Evolutionary conservation across 2,797 vertebrate species (phyloP).

Genomic region (Aplochiton taeniatus): DNA sequence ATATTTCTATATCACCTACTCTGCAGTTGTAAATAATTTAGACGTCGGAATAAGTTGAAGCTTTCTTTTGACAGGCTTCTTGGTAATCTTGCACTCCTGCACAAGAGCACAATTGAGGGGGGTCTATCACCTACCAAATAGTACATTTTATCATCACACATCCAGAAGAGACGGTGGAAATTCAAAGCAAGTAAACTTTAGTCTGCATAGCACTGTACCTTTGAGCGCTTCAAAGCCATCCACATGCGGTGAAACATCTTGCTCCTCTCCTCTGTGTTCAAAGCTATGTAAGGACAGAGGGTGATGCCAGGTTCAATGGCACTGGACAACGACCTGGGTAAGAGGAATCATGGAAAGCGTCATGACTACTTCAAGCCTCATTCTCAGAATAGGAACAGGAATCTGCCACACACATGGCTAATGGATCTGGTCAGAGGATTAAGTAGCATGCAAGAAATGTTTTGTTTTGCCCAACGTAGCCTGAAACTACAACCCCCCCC

Average conservation of each 20-base stretch:
- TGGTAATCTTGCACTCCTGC: slow-evolving; percentile 5
- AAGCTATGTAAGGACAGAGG: slow-evolving; percentile 59
- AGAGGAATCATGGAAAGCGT: slow-evolving; percentile 40
- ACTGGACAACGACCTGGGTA: slow-evolving; percentile 62
- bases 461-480: too few species aligned
- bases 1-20: background rate
- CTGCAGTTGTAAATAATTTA: slow-evolving; percentile 36
- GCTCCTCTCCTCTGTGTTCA: slow-evolving; percentile 60
- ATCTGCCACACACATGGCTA: background rate
- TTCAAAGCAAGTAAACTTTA: too few species aligned
- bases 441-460: too few species aligned
- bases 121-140: background rate
- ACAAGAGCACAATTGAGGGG: background rate
- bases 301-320: slow-evolving; percentile 65
- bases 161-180: background rate
- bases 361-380: slow-evolving; percentile 38
- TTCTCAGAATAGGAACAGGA: too few species aligned
- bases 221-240: slow-evolving; percentile 29
- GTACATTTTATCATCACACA: background rate
- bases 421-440: background rate
- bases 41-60: slow-evolving; percentile 61
- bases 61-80: slow-evolving; percentile 61
- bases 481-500: too few species aligned
- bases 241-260: slow-evolving; percentile 41
- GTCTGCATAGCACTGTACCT: slow-evolving; percentile 55